These are phyloP conservation scores for Ophiodon elongatus DNA, from an alignment of 2,113 vertebrate species.

Conservation along the genomic window DNA sequence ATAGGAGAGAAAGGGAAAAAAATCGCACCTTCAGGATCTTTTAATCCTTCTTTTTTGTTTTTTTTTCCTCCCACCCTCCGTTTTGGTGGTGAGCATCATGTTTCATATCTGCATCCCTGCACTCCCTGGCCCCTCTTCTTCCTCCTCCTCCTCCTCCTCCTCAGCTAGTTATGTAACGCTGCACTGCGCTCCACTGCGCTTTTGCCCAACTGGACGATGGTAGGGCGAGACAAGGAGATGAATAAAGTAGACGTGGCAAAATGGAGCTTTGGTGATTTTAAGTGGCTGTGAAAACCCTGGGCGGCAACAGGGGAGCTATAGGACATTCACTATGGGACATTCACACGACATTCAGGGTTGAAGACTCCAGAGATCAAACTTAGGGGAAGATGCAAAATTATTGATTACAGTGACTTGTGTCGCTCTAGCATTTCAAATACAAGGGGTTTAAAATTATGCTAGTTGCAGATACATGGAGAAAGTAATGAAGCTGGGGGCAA, in stretches of 20 bases:
- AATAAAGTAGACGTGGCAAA: slow-evolving; percentile 74
- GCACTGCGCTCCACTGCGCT: slow-evolving; percentile 71
- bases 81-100: slow-evolving; percentile 47
- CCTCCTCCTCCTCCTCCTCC: slow-evolving; percentile 52
- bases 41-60: neutral
- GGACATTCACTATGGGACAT: slow-evolving; percentile 28
- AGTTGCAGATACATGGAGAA: neutral
- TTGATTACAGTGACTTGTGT: slow-evolving; percentile 3
- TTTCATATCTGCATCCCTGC: slow-evolving; percentile 70
- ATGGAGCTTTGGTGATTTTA: slow-evolving; percentile 68
- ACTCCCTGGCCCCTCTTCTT: slow-evolving; percentile 50
- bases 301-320: slow-evolving; percentile 13
- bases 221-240: slow-evolving; percentile 58
- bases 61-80: neutral
- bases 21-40: slow-evolving; percentile 37
- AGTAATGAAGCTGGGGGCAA: neutral
- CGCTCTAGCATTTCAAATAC: slow-evolving; percentile 3
- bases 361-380: slow-evolving; percentile 36
- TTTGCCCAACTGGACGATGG: slow-evolving; percentile 59
- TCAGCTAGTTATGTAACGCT: slow-evolving; percentile 76
- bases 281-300: slow-evolving; percentile 67
- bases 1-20: neutral
- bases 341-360: slow-evolving; percentile 4
- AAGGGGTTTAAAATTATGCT: neutral
- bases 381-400: neutral